Evolutionary conservation across 2,888 invertebrate species (phyloP), one percentile per base, ranked within the genome.

Genomic region (Scrobipalpa costella): DNA sequence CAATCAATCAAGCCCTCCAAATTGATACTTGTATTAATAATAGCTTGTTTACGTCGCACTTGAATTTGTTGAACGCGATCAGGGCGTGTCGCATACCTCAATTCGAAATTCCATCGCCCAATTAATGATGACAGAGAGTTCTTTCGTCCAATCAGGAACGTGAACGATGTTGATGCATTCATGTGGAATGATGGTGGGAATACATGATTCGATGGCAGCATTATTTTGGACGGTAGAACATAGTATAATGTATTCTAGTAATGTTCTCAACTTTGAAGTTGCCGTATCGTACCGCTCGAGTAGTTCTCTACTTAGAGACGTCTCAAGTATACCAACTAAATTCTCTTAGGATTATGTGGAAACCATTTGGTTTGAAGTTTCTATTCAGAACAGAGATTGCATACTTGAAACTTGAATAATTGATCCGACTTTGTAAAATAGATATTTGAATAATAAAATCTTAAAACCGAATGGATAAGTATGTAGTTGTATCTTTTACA

Each of bases 31-130:
- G n/a, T 55, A 55, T 34, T 60, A 60, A 49, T 60, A 60, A 17
- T 34, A 47, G n/a, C 47, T 49, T 60, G 60, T 49, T 60, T 60
- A 60, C 60, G 34, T 40, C 49, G 11, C 49, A 34, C 34, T 8
- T 11, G 27, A 47, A 57, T 62, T 62, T 62, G 57, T 57, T 47
- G 15, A 52, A 57, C n/a, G 52, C 27, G 33, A n/a, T 36, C 9
- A 15, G 60, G 60, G 60, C 60, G 60, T 60, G 60, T 60, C 60
- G 34, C n/a, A 60, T 60, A 60, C 60, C 17, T 49, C 8, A 59
- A 49, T 1, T 21, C 21, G 13, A n/a, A 55, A 55, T 52, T n/a
- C 33, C 59, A n/a, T 47, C 27, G 11, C 47, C 47, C 60, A 60
- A 59, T 47, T 60, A 60, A 47, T 21, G 13, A 19, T 38, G 58